Evolutionary conservation across 2,113 vertebrate species (phyloP).

Genomic region (Isichthys henryi): DNA sequence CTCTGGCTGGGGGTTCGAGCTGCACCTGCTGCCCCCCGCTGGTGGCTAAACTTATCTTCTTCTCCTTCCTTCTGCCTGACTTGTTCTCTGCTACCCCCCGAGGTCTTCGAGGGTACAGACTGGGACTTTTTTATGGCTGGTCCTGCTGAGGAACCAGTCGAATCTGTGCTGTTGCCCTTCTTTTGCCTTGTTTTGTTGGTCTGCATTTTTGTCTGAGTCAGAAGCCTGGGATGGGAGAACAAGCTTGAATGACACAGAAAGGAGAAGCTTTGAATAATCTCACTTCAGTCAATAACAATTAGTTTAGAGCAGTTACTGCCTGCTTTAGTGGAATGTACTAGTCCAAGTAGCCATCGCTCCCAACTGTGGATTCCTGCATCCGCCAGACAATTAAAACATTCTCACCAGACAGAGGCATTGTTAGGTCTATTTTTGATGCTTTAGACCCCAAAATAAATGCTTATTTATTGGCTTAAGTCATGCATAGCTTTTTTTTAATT

Average conservation of each 20-base stretch:
- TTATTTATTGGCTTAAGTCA: too few relatives aligned
- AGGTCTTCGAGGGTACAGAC: neutral
- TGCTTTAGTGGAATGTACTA: neutral
- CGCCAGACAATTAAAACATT: neutral
- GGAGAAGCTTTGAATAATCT: neutral
- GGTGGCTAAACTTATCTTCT: neutral
- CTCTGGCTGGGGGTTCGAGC: neutral
- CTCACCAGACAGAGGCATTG: neutral
- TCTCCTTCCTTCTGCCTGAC: neutral
- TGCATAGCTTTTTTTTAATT: too few relatives aligned
- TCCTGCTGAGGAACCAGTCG: neutral
- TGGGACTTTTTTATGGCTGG: neutral
- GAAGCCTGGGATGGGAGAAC: neutral
- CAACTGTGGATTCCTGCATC: neutral
- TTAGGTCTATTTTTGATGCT: too few relatives aligned
- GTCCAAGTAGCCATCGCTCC: neutral
- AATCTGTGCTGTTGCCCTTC: neutral
- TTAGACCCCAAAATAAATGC: too few relatives aligned
- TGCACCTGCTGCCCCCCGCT: neutral
- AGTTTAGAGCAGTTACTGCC: neutral
- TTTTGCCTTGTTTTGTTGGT: conserved; percentile 2
- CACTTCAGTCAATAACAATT: neutral
- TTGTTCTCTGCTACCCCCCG: neutral
- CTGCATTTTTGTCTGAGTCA: neutral
- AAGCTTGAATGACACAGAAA: neutral